Evolutionary conservation across 2,888 invertebrate species (phyloP).

Genomic region (Gari tellinella): DNA sequence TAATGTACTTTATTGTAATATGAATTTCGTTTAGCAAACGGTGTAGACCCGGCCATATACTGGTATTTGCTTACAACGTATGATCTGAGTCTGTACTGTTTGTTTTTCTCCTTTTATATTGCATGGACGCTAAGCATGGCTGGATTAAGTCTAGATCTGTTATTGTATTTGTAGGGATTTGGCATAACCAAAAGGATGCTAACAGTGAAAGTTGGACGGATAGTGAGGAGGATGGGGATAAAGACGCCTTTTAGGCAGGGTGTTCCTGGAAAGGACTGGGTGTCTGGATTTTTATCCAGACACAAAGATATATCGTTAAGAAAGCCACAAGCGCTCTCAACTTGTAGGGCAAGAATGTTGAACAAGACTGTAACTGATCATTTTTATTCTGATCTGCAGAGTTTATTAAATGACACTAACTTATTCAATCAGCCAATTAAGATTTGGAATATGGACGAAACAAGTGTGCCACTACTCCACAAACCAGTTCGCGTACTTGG

Average conservation of each 20-base stretch:
- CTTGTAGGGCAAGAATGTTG: slow-evolving; percentile 24
- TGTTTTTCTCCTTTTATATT: neutral
- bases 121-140: neutral
- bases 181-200: slow-evolving; percentile 43
- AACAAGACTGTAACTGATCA: slow-evolving; percentile 12
- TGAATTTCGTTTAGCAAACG: too few species aligned
- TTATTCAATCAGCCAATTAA: slow-evolving; percentile 2
- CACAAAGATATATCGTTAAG: slow-evolving; percentile 38
- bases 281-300: slow-evolving; percentile 26
- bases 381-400: slow-evolving; percentile 6
- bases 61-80: too few species aligned
- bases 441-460: slow-evolving; percentile 28
- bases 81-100: neutral
- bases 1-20: too few species aligned
- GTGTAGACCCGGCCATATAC: too few species aligned
- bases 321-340: slow-evolving; percentile 24
- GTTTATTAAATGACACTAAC: neutral
- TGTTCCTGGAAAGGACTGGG: slow-evolving; percentile 49
- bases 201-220: slow-evolving; percentile 17
- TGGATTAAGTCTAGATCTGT: neutral
- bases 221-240: slow-evolving; percentile 20
- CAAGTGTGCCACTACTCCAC: slow-evolving; percentile 11
- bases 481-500: slow-evolving; percentile 9
- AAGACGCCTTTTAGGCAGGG: slow-evolving; percentile 39
- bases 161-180: slow-evolving; percentile 33